Percentiles rank a stretch among this genome's conserved stretches.
Conservation (phyloP, 1,140 invertebrate genomes). For the Trialeurodes vaporariorum region DNA sequence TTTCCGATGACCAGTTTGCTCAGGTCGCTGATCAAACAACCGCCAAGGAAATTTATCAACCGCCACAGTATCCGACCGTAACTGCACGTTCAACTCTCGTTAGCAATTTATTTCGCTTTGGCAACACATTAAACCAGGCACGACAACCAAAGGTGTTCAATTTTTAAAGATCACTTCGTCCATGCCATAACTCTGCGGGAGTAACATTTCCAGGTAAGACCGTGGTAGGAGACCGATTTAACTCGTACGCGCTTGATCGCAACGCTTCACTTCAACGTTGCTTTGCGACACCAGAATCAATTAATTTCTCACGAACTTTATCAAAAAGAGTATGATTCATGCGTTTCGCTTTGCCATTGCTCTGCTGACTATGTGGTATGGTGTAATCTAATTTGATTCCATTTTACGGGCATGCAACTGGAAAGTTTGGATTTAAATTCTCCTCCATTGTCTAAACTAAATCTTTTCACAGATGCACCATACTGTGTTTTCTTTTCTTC, state of each 20-base stretch:
- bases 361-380: neutral
- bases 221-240: neutral
- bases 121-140: neutral
- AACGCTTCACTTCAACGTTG: neutral
- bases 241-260: neutral
- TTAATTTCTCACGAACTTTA: neutral
- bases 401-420: neutral
- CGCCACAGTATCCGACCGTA: constrained; percentile 12
- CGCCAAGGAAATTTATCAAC: constrained; percentile 3
- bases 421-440: neutral
- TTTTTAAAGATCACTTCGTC: neutral
- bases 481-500: neutral
- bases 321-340: neutral
- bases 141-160: neutral
- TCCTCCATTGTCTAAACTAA: neutral
- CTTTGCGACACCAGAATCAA: neutral
- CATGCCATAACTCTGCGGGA: neutral
- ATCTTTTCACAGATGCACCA: neutral
- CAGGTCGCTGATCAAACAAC: constrained; percentile 3
- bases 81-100: constrained; percentile 9
- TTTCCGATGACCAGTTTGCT: no score
- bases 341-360: neutral
- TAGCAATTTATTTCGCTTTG: constrained; percentile 7
- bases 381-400: neutral
- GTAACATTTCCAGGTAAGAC: neutral